Evolutionary conservation across 2,888 invertebrate species (phyloP), one percentile per base, ranked within the genome.

Genomic region (Drosophila mulleri): DNA sequence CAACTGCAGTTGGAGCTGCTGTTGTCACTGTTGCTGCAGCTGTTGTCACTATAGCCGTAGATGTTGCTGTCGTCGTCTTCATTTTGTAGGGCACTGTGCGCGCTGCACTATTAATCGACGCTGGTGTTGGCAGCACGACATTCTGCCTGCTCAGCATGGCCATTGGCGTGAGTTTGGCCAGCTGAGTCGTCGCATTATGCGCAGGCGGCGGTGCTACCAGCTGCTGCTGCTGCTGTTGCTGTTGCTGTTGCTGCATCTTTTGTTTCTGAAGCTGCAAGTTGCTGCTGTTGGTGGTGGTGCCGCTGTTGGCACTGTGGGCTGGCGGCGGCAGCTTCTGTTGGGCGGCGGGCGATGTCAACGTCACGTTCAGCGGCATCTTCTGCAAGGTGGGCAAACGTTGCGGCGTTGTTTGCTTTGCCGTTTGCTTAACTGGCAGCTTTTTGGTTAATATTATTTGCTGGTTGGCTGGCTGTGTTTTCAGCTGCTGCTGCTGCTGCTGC

Each of bases 31-130:
- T 11, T 20, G 20, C 14, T 14, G 72, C 26, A 20, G 47, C 20
- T 42, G 56, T 18, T 29, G 61, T 39, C 52, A 59, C 26, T 39
- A 45, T 12, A 23, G 29, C 23, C 6, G 39, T 16, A 39, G 39
- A 1, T 3, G 64, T n/a, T 37, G 50, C 18, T 29, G 32, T 9
- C 32, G 52, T 4, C 11, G 78, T 37, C 9, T 79, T 75, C 4
- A 63, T 72, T 67, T 75, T 75, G 48, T 72, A 84, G 11, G 87
- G 87, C 58, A 84, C 14, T 2, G 82, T 80, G 16, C 84, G 82
- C 2, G 84, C 87, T 3, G 84, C 83, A 45, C 64, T 62, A 48
- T 42, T 62, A 39, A 26, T 63, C 14, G 37, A 9, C 12, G 45
- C 8, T 1, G 61, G 32, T 4, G 32, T 45, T 1, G 61, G 8